phyloP scores from a whole-genome alignment of 2,797 vertebrate genomes.

The Acanthiza pusilla region DNA sequence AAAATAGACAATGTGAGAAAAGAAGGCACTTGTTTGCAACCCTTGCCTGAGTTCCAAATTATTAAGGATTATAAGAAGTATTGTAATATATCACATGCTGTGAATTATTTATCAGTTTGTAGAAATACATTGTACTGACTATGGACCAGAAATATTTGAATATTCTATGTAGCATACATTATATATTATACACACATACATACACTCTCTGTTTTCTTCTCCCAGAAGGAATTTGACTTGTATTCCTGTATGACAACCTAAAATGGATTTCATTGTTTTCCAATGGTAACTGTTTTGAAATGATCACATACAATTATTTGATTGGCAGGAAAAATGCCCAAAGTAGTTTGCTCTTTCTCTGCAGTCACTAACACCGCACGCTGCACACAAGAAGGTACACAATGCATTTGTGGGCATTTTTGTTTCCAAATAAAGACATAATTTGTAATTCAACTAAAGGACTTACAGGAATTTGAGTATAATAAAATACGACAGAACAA shows the following conservation, averaged over 20 bases:
- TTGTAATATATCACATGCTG: background rate
- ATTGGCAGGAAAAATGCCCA: background rate
- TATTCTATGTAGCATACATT: background rate
- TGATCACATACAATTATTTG: background rate
- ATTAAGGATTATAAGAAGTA: background rate
- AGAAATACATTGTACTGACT: background rate
- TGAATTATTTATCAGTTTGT: background rate
- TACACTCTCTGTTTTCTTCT: background rate
- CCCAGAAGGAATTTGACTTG: background rate
- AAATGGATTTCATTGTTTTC: background rate
- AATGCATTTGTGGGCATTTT: constrained; percentile 18
- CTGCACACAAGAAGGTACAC: background rate
- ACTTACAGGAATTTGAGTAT: background rate
- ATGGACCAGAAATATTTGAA: background rate
- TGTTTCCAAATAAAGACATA: constrained; percentile 41
- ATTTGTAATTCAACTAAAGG: constrained; percentile 43
- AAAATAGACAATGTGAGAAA: background rate
- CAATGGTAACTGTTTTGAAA: background rate
- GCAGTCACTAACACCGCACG: background rate
- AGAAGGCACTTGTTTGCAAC: background rate
- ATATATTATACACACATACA: background rate
- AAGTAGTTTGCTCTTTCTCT: background rate
- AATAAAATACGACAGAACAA: constrained; percentile 41
- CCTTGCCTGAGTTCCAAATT: background rate
- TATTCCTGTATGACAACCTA: background rate